Base-by-base conservation (phyloP, 2,113 vertebrate species). In the Terrapene triunguis region DNA sequence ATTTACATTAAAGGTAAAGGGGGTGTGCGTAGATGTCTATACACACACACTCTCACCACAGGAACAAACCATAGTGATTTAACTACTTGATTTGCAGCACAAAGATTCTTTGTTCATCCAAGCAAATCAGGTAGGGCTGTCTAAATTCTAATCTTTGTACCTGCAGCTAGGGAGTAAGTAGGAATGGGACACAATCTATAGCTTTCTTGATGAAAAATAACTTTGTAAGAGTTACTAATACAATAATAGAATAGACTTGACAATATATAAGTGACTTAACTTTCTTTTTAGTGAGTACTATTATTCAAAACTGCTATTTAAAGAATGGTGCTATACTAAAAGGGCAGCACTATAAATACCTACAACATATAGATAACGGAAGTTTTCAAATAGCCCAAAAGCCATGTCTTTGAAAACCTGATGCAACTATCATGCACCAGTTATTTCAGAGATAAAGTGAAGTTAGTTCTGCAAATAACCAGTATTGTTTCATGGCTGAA, bases 181-280 rank as follows among this genome's bases (percentile, higher is more conserved):
- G 6, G 76, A 94, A 85, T 0, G 86, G 10, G 27, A 4, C 27
- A 4, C 29, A 59, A 12, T 54, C 38, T 76, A 76, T 13, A 44
- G 42, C 53, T 27, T 88, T 94, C 93, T 79, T 35, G 62, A 57
- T 92, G n/a, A 94, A 89, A 74, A 76, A 69, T 22, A 76, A 44
- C 38, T 76, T n/a, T 69, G 32, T 13, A 76, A 76, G 38, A 44
- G 42, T 76, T 27, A n/a, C 35, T 10, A 76, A 76, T 25, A 44
- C 12, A 14, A 44, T 27, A 24, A 74, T 5, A 25, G 22, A 13
- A 25, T 27, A 42, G 24, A 10, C 22, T 76, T 57, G 55, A 44
- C 13, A 76, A 76, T 42, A 44, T 25, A 72, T 21, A 69, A n/a
- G 62, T 10, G 16, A 69, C 62, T 65, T 35, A 13, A 50, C 24